phyloP scores from a whole-genome alignment of 2,888 invertebrate species.

The Heliconius cydno region DNA sequence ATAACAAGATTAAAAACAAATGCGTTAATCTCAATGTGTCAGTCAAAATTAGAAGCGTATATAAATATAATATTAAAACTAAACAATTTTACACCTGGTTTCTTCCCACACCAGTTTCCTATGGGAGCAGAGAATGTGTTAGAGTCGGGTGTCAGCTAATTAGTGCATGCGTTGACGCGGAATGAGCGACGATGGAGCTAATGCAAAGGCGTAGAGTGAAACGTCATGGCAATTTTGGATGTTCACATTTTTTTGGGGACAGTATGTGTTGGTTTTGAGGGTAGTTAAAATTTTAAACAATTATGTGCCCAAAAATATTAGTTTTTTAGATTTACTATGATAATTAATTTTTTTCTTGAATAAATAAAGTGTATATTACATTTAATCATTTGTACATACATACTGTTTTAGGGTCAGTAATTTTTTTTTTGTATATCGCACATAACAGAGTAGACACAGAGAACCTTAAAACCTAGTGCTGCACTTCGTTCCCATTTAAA shows the following conservation, averaged over 20 bases:
- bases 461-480: too few relatives aligned
- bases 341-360: too few relatives aligned
- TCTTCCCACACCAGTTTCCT: slow-evolving; percentile 65
- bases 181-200: slow-evolving; percentile 68
- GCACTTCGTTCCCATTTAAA: too few relatives aligned
- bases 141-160: slow-evolving; percentile 75
- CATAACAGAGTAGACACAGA: too few relatives aligned
- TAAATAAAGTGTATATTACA: too few relatives aligned
- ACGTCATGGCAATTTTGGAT: slow-evolving; percentile 53
- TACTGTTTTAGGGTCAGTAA: too few relatives aligned
- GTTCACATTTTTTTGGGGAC: slow-evolving; percentile 32
- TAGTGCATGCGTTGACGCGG: slow-evolving; percentile 78
- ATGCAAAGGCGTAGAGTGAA: slow-evolving; percentile 66
- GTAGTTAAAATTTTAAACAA: not conserved
- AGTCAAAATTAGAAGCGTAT: not conserved
- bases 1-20: slow-evolving; percentile 13
- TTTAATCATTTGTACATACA: too few relatives aligned
- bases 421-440: too few relatives aligned
- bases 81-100: slow-evolving; percentile 74
- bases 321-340: too few relatives aligned
- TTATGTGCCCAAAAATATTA: not conserved
- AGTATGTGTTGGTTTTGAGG: not conserved
- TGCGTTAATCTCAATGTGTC: not conserved
- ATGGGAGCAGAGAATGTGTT: slow-evolving; percentile 62
- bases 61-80: slow-evolving; percentile 53